Conservation (phyloP, 2,888 invertebrate genomes). For the Drosophila incognita region DNA sequence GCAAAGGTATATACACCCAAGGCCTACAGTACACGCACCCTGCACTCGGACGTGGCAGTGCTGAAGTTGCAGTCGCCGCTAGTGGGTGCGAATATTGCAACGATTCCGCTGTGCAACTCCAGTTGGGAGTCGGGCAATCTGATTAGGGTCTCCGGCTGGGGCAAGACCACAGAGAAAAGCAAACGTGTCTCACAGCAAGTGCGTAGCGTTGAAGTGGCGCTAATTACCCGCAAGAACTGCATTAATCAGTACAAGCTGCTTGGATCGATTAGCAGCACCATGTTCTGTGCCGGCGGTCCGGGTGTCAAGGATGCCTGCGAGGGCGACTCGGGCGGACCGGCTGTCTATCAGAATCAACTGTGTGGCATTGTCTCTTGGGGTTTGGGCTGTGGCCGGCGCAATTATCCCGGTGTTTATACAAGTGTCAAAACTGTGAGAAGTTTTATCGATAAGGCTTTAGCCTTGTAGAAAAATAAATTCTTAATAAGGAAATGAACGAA, state of each 20-base stretch:
- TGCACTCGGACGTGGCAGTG: conserved; percentile 79
- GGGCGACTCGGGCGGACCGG: conserved; percentile 84
- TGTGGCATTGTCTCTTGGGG: conserved; percentile 90
- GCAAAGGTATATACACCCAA: conserved; percentile 63
- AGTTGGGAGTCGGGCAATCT: conserved; percentile 57
- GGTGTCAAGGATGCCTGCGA: conserved; percentile 78
- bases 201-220: conserved; percentile 68
- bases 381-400: conserved; percentile 85
- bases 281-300: conserved; percentile 80
- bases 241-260: conserved; percentile 51
- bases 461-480: conserved; percentile 30
- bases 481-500: neutral
- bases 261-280: conserved; percentile 64
- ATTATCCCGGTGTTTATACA: conserved; percentile 92
- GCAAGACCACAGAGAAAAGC: conserved; percentile 59
- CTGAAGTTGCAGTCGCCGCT: conserved; percentile 66
- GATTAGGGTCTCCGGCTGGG: conserved; percentile 81
- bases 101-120: conserved; percentile 71
- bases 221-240: conserved; percentile 68
- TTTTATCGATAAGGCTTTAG: conserved; percentile 71
- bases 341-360: conserved; percentile 71
- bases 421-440: conserved; percentile 86
- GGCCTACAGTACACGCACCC: conserved; percentile 56
- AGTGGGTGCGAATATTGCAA: conserved; percentile 65
- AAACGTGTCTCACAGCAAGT: conserved; percentile 64